Evolutionary conservation across 2,797 vertebrate genomes (phyloP), one percentile per base, ranked within the genome.

Genomic region (Rallus crepitans): DNA sequence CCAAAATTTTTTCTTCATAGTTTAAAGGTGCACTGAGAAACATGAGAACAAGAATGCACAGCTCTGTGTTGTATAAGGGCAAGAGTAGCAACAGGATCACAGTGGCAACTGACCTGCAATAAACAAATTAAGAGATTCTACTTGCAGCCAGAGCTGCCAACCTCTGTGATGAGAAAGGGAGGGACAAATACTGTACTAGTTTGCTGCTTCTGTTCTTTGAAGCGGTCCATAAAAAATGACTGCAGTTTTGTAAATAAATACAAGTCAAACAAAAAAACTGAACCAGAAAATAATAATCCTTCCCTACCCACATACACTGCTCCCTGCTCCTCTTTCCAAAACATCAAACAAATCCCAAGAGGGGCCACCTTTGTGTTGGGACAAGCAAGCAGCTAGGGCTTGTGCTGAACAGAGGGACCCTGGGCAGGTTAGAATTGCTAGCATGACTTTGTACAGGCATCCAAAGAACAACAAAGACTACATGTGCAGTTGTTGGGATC

Each of bases 161-260:
- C 30, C 55, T 83, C 45, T n/a, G 25, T 53, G 66, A 72, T 2
- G 19, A 84, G 77, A 77, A 77, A 77, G 59, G 12, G 21, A 87
- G 35, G 60, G 40, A 60, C 30, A 84, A 81, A 90, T 21, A 64
- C 35, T 28, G 39, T 21, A 64, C 20, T 60, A 73, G 39, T 88
- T 93, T 64, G 90, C 64, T 83, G n/a, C 39, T 82, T 33, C 75
- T 91, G n/a, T 28, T 82, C 61, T 57, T 78, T 77, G 85, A 83
- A 93, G 28, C 50, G 89, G 90, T 84, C 78, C 92, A 81, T 85
- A 75, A 85, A 91, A 89, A 88, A 89, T 64, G 7, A 72, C 39
- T 35, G 45, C 17, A 77, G 59, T 55, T 84, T 84, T 88, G 65
- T 75, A 75, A 92, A 59, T 50, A 82, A 94, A 80, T 21, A 17